Conservation (phyloP, 2,888 invertebrate species). For the Metalampra italica region DNA sequence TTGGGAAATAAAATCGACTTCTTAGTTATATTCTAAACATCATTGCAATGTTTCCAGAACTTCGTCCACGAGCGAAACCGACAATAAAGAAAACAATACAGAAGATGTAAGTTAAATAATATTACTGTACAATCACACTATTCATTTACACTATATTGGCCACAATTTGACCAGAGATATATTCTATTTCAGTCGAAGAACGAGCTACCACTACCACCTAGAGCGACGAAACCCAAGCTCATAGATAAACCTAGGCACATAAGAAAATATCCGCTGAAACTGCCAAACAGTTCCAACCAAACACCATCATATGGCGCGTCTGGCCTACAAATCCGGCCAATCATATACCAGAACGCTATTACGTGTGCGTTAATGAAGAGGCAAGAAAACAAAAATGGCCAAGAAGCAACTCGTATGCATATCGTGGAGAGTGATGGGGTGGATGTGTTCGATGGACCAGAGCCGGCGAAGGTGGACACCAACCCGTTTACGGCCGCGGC, state of each 20-base stretch:
- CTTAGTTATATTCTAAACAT: too few relatives aligned
- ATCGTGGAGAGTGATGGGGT: conserved; percentile 19
- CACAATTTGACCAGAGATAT: too few relatives aligned
- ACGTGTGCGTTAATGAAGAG: conserved; percentile 17
- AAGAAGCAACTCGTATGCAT: not conserved
- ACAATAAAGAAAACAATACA: conserved; percentile 11
- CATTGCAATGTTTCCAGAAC: conserved; percentile 5
- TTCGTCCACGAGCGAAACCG: conserved; percentile 9
- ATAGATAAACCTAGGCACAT: conserved; percentile 62
- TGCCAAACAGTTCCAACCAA: conserved; percentile 21
- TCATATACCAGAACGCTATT: conserved; percentile 57
- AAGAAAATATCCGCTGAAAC: conserved; percentile 52
- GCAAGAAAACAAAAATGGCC: conserved; percentile 4
- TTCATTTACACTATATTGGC: too few relatives aligned
- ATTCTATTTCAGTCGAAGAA: conserved; percentile 36
- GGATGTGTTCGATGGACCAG: conserved; percentile 42
- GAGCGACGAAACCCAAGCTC: conserved; percentile 50
- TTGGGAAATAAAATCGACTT: too few relatives aligned
- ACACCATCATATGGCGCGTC: conserved; percentile 5
- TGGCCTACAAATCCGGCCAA: conserved; percentile 13
- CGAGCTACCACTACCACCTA: conserved; percentile 55
- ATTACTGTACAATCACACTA: too few relatives aligned
- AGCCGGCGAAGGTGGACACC: conserved; percentile 26
- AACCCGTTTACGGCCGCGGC: conserved; percentile 43
- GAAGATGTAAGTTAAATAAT: conserved; percentile 18